Base-by-base conservation (phyloP, 2,797 vertebrate species). In the Rhyacichthys aspro region DNA sequence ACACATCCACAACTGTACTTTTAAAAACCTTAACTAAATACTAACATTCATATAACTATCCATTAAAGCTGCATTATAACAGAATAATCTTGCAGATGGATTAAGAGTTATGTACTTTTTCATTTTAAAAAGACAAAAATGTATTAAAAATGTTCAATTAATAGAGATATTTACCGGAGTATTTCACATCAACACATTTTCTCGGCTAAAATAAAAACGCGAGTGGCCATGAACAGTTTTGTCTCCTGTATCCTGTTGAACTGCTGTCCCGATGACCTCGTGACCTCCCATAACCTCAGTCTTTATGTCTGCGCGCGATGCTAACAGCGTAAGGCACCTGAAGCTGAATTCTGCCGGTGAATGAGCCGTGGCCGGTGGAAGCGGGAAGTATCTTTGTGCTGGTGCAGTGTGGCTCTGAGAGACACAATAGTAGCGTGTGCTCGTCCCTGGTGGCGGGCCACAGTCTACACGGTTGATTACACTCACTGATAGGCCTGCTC, bases 391-490 rank as follows among this genome's bases (percentile, higher is more conserved):
- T 44, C 49, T 42, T 37, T 62, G 16, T 50, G 33, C 52, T 28
- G 7, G 45, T 54, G 48, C 33, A 59, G 68, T 70, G 47, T 62
- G 41, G 38, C 55, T 62, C n/a, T 68, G 17, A 44, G 64, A 63
- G 45, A 48, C 52, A 67, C 43, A 9, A 43, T 15, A 14, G 44
- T 6, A 28, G 23, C 7, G 59, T 50, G 32, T 64, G 56, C 52
- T 65, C 69, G 55, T 78, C 55, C 43, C 56, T 74, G 63, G 60
- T 68, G 65, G 58, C 53, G 36, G 55, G 58, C 58, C 71, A 74
- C 63, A 15, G 67, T 63, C 64, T 58, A 56, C 70, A 83, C 50
- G 75, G 86, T 44, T 79, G 83, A 85, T 87, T 81, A 84, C 76
- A 76, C 78, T 58, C 81, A 75, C 47, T 74, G 77, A 84, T 78